phyloP scores from a whole-genome alignment of 2,113 vertebrate genomes.

The Pseudonaja textilis region DNA sequence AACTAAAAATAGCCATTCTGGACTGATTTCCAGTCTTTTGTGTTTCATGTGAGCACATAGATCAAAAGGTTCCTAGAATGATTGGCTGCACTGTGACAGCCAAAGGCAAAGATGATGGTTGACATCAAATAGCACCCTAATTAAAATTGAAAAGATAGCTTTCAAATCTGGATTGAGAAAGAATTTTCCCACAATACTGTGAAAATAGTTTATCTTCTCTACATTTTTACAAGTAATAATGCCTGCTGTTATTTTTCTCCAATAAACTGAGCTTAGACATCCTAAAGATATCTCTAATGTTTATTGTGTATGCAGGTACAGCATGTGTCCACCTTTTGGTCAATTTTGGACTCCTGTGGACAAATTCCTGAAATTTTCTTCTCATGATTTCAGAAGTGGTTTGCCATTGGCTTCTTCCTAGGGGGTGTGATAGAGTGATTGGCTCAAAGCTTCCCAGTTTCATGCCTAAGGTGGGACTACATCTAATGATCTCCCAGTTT shows the following conservation, averaged over 20 bases:
- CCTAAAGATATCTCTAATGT: neutral
- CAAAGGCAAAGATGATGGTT: neutral
- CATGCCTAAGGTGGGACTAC: neutral
- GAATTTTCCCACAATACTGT: neutral
- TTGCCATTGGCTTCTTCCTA: neutral
- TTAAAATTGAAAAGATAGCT: neutral
- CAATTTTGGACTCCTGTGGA: neutral
- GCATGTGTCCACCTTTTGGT: neutral
- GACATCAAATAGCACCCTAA: neutral
- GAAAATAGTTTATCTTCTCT: neutral
- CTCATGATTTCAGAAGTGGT: neutral
- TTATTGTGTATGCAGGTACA: neutral
- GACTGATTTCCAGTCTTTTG: neutral
- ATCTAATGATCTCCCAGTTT: neutral
- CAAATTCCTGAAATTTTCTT: neutral
- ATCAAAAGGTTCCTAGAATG: neutral
- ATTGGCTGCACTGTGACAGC: neutral
- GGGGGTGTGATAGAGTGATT: neutral
- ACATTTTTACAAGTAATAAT: neutral
- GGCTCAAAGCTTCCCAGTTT: neutral
- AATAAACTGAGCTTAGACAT: neutral
- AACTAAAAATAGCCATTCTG: neutral
- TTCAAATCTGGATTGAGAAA: neutral
- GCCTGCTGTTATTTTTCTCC: neutral
- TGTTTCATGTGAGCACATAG: neutral